Conservation (phyloP, 2,888 invertebrate genomes). For the Sthenelais limicola region DNA sequence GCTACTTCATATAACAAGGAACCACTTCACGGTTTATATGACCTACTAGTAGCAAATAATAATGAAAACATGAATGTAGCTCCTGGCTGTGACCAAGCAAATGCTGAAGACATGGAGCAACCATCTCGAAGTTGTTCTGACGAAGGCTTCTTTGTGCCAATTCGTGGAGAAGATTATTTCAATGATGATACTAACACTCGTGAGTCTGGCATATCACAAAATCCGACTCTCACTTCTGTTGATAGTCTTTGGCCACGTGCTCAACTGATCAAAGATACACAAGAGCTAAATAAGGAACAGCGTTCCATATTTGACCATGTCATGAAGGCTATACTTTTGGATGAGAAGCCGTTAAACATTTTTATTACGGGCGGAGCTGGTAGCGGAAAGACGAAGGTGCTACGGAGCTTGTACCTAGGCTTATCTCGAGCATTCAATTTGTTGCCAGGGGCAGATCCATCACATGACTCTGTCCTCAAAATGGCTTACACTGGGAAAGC, state of each 20-base stretch:
- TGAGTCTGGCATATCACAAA: background rate
- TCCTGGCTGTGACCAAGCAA: too few species aligned
- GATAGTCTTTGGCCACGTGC: background rate
- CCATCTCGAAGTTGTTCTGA: background rate
- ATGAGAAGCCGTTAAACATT: background rate
- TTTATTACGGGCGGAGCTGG: background rate
- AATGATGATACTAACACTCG: background rate
- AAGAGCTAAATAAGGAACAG: background rate
- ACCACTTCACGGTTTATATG: too few species aligned
- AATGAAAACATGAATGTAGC: too few species aligned
- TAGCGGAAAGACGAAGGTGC: background rate
- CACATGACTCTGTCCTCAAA: background rate
- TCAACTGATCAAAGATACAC: background rate
- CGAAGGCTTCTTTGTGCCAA: background rate
- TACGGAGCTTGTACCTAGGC: background rate
- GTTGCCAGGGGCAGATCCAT: background rate
- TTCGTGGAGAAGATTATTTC: background rate
- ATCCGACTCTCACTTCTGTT: background rate
- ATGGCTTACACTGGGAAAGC: too few species aligned
- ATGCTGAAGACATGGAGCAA: background rate
- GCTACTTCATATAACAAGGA: too few species aligned
- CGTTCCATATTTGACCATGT: background rate
- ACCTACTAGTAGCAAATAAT: too few species aligned
- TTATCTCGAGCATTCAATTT: background rate
- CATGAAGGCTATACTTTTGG: background rate